Percentiles rank a stretch among this genome's conserved stretches.
These are phyloP conservation scores for Pollenia griseotomentosa DNA, from an alignment of 2,888 invertebrate genomes.

Conservation along the genomic window DNA sequence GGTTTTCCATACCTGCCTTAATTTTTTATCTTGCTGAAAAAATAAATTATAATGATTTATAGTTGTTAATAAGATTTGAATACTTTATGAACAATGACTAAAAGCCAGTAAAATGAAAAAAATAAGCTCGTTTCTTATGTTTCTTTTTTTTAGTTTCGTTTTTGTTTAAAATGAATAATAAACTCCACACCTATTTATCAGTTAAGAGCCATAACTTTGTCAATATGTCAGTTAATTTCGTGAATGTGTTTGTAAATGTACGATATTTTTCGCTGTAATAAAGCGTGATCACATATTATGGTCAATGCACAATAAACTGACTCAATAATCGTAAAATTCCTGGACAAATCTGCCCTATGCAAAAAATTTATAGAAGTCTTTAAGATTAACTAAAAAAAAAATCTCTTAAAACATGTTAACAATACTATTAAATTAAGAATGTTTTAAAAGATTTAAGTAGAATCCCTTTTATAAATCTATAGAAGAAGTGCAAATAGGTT, in stretches of 20 bases:
- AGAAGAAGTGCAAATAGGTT: background rate
- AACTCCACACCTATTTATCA: slow-evolving; percentile 76
- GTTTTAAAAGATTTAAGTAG: background rate
- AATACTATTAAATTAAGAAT: slow-evolving; percentile 18
- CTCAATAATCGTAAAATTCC: slow-evolving; percentile 44
- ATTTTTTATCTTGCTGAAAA: slow-evolving; percentile 38
- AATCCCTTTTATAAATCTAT: background rate
- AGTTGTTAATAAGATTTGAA: slow-evolving; percentile 67
- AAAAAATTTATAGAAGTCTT: background rate
- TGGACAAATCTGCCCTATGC: slow-evolving; percentile 45
- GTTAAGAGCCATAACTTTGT: slow-evolving; percentile 78
- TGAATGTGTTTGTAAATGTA: slow-evolving; percentile 28
- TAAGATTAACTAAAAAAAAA: background rate
- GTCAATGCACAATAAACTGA: slow-evolving; percentile 15
- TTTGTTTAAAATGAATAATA: slow-evolving; percentile 68
- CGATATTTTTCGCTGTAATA: slow-evolving; percentile 34
- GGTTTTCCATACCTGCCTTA: background rate
- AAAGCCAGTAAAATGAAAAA: slow-evolving; percentile 55
- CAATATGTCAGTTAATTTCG: slow-evolving; percentile 75
- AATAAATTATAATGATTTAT: slow-evolving; percentile 72
- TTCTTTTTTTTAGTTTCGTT: slow-evolving; percentile 35
- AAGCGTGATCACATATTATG: slow-evolving; percentile 51
- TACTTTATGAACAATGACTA: slow-evolving; percentile 69
- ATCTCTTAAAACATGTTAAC: background rate
- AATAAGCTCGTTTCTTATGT: slow-evolving; percentile 64